Percentiles rank a stretch among this genome's conserved stretches.
Evolutionary conservation across 2,888 invertebrate genomes (phyloP).

Genomic region (Mamestra brassicae): DNA sequence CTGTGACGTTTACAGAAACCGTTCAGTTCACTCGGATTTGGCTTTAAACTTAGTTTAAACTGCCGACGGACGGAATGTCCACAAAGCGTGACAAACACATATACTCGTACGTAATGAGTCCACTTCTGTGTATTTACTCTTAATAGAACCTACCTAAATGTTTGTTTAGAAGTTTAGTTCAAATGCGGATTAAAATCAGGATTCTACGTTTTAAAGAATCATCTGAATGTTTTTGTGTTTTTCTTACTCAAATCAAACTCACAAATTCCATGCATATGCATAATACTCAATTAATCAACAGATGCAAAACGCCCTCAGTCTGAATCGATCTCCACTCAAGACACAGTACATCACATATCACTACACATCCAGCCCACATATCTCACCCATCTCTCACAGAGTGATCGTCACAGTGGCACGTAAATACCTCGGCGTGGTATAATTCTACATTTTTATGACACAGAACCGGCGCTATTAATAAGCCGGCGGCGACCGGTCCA

Average conservation of each 20-base stretch:
- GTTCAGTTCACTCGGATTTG: conserved; percentile 78
- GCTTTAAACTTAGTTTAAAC: conserved; percentile 73
- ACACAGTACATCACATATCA: not conserved
- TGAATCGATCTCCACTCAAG: not conserved
- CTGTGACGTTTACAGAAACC: conserved; percentile 75
- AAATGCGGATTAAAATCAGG: not conserved
- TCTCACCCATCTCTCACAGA: conserved; percentile 8
- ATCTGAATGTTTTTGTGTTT: not conserved
- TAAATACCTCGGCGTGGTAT: conserved; percentile 35
- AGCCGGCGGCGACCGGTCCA: conserved; percentile 75
- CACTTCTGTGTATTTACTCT: conserved; percentile 39
- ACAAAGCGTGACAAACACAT: conserved; percentile 79
- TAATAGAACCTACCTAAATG: conserved; percentile 4
- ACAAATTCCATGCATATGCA: not conserved
- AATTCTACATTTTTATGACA: conserved; percentile 62
- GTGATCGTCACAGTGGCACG: conserved; percentile 27
- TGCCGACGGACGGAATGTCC: conserved; percentile 74
- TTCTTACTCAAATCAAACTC: not conserved
- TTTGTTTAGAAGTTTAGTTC: not conserved
- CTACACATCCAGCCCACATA: no score
- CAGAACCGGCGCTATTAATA: conserved; percentile 69
- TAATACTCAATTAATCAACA: not conserved
- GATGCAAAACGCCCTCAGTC: not conserved
- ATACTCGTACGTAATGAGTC: conserved; percentile 71
- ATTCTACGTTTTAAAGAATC: not conserved